A percentile compares a stretch with the other conserved stretches of the same genome.
Evolutionary conservation across 2,113 vertebrate genomes (phyloP).

Genomic region (Pangasianodon hypophthalmus): DNA sequence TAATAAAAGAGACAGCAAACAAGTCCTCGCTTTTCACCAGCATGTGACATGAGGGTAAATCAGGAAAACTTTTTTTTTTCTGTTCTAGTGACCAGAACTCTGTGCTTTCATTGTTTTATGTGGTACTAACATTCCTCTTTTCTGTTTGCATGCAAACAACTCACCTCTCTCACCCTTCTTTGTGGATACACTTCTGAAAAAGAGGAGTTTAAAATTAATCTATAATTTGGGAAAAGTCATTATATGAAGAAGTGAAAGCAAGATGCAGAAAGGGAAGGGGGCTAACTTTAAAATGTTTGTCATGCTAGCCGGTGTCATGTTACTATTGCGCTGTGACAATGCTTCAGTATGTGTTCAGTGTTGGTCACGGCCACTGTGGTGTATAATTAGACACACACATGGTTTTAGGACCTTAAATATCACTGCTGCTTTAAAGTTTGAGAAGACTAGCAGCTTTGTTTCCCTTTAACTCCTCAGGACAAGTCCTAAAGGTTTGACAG

Average conservation of each 20-base stretch:
- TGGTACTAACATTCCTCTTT: background rate
- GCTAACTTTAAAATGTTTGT: slow-evolving; percentile 17
- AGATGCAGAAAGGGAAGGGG: background rate
- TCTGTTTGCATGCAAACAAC: slow-evolving; percentile 22
- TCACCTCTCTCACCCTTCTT: slow-evolving; percentile 71
- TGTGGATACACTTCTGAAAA: slow-evolving; percentile 67
- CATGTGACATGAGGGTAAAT: background rate
- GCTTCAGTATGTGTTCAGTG: slow-evolving; percentile 46
- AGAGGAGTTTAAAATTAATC: slow-evolving; percentile 9
- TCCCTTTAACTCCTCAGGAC: background rate
- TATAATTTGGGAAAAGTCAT: background rate
- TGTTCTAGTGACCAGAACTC: background rate
- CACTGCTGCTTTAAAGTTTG: slow-evolving; percentile 17
- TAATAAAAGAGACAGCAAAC: background rate
- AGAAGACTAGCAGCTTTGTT: slow-evolving; percentile 28
- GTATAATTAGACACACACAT: slow-evolving; percentile 64
- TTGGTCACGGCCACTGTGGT: slow-evolving; percentile 36
- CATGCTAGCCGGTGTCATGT: slow-evolving; percentile 60
- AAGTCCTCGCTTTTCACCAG: background rate
- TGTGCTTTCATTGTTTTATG: background rate
- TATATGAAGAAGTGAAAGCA: background rate
- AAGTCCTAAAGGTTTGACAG: background rate
- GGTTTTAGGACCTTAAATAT: slow-evolving; percentile 50
- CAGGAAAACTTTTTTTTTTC: background rate
- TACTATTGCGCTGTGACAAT: slow-evolving; percentile 55